Conservation (phyloP, 2,888 invertebrate species). For the Cheilosia soror region DNA sequence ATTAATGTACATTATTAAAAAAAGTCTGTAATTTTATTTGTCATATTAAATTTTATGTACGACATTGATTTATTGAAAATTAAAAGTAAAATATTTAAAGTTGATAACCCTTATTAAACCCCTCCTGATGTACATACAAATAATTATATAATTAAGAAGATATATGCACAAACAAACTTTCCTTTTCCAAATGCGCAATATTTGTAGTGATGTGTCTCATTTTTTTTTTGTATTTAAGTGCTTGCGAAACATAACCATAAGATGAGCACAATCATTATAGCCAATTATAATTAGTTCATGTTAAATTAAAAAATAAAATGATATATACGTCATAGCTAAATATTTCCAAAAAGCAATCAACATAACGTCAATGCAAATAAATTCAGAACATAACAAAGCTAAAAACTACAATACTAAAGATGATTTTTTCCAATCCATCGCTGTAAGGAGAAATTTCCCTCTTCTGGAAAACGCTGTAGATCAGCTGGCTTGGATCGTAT, state of each 20-base stretch:
- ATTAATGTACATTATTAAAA: background rate
- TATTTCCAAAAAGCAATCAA: no score
- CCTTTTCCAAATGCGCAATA: background rate
- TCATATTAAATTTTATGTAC: conserved; percentile 5
- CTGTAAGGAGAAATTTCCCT: no score
- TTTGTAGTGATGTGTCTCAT: background rate
- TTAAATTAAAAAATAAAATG: background rate
- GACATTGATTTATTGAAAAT: background rate
- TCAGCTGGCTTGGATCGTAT: no score
- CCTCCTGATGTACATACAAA: conserved; percentile 65
- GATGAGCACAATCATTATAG: no score
- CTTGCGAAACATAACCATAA: background rate
- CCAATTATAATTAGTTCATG: no score
- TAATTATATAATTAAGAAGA: conserved; percentile 17
- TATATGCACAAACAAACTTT: conserved; percentile 43
- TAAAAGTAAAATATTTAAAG: conserved; percentile 2
- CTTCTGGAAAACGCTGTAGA: no score
- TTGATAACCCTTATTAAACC: conserved; percentile 70
- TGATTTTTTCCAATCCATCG: no score
- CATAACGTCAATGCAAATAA: no score
- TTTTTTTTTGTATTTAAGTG: background rate
- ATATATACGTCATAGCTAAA: background rate
- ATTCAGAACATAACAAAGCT: no score
- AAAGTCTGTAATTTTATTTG: background rate
- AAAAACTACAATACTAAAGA: no score